Evolutionary conservation across 2,113 vertebrate species (phyloP).

Genomic region (Stegostoma tigrinum): DNA sequence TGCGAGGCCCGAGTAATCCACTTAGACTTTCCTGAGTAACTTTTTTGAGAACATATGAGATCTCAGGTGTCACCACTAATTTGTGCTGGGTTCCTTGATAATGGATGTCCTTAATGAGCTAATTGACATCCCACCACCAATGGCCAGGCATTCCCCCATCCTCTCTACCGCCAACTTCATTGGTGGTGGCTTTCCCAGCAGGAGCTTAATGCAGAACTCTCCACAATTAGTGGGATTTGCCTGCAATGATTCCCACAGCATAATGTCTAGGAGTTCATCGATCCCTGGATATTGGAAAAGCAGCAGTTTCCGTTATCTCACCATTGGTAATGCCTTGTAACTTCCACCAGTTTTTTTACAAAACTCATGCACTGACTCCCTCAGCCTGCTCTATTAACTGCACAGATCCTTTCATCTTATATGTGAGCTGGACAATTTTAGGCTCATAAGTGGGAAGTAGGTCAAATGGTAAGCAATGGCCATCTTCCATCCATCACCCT

Average conservation of each 20-base stretch:
- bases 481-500: too few relatives aligned
- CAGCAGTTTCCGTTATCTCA: background rate
- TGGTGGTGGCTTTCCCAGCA: background rate
- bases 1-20: too few relatives aligned
- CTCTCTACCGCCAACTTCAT: background rate
- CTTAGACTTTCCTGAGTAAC: too few relatives aligned
- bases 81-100: too few relatives aligned
- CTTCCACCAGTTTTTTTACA: background rate
- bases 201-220: background rate
- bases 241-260: background rate
- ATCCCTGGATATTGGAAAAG: background rate
- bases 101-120: background rate
- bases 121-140: background rate
- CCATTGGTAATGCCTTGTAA: background rate
- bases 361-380: background rate
- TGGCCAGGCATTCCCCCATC: background rate
- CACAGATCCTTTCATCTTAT: background rate
- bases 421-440: background rate
- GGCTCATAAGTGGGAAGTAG: too few relatives aligned
- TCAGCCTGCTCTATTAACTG: background rate
- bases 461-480: too few relatives aligned
- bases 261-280: background rate
- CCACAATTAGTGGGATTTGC: background rate
- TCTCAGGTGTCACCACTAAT: too few relatives aligned
- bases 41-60: too few relatives aligned